Evolutionary conservation across 2,888 invertebrate genomes (phyloP).

Genomic region (Metellina segmentata): DNA sequence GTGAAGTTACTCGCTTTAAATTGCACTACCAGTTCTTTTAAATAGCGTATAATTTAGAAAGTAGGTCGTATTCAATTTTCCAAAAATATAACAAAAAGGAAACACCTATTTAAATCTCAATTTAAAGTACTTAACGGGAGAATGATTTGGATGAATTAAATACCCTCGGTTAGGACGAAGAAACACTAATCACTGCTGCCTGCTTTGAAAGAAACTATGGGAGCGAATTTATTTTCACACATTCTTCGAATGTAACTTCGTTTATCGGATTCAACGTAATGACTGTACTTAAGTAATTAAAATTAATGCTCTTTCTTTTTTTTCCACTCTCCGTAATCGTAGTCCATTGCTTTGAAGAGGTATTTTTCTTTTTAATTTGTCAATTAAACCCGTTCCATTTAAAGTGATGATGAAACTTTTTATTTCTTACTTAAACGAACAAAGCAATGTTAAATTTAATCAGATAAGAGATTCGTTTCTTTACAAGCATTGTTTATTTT

Average conservation of each 20-base stretch:
- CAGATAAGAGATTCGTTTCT: slow-evolving; percentile 27
- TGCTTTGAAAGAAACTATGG: not conserved
- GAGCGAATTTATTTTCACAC: slow-evolving; percentile 55
- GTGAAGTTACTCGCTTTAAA: too few species aligned
- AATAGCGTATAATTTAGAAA: too few species aligned
- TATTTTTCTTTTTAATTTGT: slow-evolving; percentile 55
- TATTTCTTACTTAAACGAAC: slow-evolving; percentile 19
- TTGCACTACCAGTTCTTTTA: too few species aligned
- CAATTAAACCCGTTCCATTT: slow-evolving; percentile 53
- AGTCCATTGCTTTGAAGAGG: slow-evolving; percentile 6
- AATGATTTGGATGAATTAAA: not conserved
- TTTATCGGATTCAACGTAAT: slow-evolving; percentile 47
- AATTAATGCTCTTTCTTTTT: slow-evolving; percentile 35
- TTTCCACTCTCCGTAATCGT: slow-evolving; percentile 8
- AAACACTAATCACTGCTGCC: not conserved
- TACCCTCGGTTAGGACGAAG: not conserved
- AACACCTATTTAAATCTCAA: slow-evolving; percentile 9
- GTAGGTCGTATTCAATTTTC: too few species aligned
- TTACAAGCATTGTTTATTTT: not conserved
- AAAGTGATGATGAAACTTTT: slow-evolving; percentile 53
- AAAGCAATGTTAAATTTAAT: slow-evolving; percentile 48
- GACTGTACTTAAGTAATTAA: slow-evolving; percentile 68
- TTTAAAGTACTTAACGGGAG: not conserved
- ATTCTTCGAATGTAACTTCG: slow-evolving; percentile 37
- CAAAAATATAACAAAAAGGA: not conserved